These are phyloP conservation scores for Platichthys flesus DNA, from an alignment of 2,113 vertebrate species.

Conservation along the genomic window DNA sequence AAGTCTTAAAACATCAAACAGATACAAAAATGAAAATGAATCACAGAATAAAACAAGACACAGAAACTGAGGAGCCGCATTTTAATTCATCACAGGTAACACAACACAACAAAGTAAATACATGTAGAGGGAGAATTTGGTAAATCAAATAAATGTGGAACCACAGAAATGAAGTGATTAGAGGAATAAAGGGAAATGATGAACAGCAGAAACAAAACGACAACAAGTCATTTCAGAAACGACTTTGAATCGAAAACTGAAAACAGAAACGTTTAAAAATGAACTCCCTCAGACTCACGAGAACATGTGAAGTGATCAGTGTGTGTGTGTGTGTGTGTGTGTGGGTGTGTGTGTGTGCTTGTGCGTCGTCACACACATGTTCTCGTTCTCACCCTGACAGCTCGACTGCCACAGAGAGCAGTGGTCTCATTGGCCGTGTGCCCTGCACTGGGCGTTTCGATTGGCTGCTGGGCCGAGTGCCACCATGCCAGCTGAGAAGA, in stretches of 20 bases:
- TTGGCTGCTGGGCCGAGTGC: conserved; percentile 64
- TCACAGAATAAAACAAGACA: neutral
- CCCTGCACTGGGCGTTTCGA: conserved; percentile 53
- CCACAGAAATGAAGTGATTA: neutral
- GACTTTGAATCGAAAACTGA: neutral
- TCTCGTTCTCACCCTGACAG: conserved; percentile 66
- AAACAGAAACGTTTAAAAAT: conserved; percentile 1
- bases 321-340: conserved; percentile 6
- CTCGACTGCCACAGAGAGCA: conserved; percentile 61
- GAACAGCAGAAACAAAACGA: conserved; percentile 4
- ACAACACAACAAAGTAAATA: neutral
- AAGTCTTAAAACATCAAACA: conserved; percentile 8
- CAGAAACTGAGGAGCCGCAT: neutral
- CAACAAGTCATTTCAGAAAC: neutral
- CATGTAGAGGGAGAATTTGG: neutral
- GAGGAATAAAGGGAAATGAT: neutral
- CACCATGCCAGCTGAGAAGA: conserved; percentile 51
- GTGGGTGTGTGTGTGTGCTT: conserved; percentile 1
- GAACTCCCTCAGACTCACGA: neutral
- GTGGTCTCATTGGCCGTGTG: conserved; percentile 67
- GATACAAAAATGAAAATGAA: neutral
- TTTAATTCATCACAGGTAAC: neutral
- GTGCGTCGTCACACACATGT: conserved; percentile 7
- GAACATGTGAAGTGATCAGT: neutral
- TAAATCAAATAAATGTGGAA: neutral